Percentiles rank a stretch among this genome's conserved stretches.
Conservation (phyloP, 2,797 vertebrate species). For the Macropodus opercularis region DNA sequence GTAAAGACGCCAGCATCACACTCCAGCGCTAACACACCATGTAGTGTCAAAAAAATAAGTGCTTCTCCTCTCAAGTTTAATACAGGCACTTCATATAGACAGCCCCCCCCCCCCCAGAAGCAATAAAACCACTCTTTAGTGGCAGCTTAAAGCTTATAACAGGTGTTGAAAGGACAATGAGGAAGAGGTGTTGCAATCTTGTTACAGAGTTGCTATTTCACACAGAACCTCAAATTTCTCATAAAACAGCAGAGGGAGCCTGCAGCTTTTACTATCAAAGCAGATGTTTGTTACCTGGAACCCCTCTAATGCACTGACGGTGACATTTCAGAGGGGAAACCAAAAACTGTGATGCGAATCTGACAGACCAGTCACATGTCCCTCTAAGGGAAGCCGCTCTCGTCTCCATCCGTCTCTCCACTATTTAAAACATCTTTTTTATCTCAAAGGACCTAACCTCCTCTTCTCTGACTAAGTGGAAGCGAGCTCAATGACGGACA, state of each 20-base stretch:
- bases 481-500: constrained; percentile 3
- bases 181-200: constrained; percentile 48
- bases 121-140: constrained; percentile 55
- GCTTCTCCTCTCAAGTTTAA: constrained; percentile 60
- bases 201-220: constrained; percentile 58
- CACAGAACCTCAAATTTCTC: constrained; percentile 59
- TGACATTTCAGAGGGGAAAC: constrained; percentile 9
- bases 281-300: constrained; percentile 25
- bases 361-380: not conserved
- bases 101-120: constrained; percentile 20
- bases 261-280: constrained; percentile 21
- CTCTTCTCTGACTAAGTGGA: not conserved
- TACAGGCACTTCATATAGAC: constrained; percentile 48
- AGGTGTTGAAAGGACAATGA: constrained; percentile 62
- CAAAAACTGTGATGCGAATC: not conserved
- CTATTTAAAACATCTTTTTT: constrained; percentile 7
- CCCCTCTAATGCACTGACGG: not conserved
- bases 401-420: constrained; percentile 18
- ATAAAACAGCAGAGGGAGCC: constrained; percentile 42
- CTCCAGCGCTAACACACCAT: constrained; percentile 59
- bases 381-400: not conserved
- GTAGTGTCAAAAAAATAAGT: constrained; percentile 59
- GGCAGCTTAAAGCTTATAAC: constrained; percentile 38
- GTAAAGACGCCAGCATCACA: constrained; percentile 56
- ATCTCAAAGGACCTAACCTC: not conserved